These are phyloP conservation scores for Cistogaster globosa DNA, from an alignment of 2,888 invertebrate genomes.

Conservation along the genomic window DNA sequence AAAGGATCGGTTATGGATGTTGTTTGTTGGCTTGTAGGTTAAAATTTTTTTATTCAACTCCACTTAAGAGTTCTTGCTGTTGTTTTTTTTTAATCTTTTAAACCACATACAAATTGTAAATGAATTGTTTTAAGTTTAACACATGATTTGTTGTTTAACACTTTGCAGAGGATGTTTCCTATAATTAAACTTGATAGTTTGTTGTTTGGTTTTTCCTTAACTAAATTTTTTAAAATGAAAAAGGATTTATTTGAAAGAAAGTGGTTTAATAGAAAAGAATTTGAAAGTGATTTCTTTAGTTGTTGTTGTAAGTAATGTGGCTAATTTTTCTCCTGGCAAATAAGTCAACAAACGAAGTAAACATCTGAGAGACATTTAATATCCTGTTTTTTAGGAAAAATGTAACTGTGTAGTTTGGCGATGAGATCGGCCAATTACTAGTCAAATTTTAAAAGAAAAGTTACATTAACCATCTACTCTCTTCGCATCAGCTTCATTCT, in stretches of 20 bases:
- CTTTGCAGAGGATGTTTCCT: slow-evolving; percentile 47
- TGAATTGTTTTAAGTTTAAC: slow-evolving; percentile 71
- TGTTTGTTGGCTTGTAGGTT: slow-evolving; percentile 49
- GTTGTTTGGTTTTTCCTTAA: background rate
- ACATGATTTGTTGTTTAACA: slow-evolving; percentile 69
- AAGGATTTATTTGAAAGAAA: slow-evolving; percentile 8
- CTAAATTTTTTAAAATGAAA: background rate
- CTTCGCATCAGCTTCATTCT: no score
- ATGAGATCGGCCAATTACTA: no score
- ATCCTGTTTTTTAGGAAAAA: no score
- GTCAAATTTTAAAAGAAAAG: no score
- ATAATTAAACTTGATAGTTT: slow-evolving; percentile 30
- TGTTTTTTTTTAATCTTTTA: slow-evolving; percentile 14
- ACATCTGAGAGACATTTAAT: no score
- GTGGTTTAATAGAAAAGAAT: no score
- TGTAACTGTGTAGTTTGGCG: no score
- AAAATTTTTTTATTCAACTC: slow-evolving; percentile 5
- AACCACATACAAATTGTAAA: slow-evolving; percentile 70
- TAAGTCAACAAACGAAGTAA: no score
- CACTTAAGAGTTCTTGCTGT: slow-evolving; percentile 9
- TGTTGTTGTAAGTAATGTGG: no score
- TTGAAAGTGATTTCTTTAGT: no score
- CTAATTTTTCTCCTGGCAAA: no score
- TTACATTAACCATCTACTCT: no score
- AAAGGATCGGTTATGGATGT: slow-evolving; percentile 54